Evolutionary conservation across 2,113 vertebrate genomes (phyloP).

Genomic region (Zonotrichia leucophrys): DNA sequence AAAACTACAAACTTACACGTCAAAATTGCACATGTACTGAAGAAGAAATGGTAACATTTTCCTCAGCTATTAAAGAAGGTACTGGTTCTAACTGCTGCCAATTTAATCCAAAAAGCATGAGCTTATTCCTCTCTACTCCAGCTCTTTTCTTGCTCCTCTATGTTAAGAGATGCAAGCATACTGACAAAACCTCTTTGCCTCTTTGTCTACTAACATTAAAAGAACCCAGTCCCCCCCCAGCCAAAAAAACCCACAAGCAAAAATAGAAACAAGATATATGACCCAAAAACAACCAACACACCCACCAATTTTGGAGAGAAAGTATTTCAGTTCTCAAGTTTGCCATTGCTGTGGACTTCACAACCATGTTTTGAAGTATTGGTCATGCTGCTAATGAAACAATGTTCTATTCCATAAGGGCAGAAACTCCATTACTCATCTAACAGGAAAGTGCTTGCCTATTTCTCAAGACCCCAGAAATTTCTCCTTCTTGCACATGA

Average conservation of each 20-base stretch:
- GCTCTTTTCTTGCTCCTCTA: background rate
- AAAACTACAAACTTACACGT: background rate
- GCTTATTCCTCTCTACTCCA: background rate
- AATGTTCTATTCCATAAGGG: background rate
- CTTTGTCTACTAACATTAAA: background rate
- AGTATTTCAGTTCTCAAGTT: background rate
- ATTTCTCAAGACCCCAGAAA: background rate
- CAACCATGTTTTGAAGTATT: background rate
- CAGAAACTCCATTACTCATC: background rate
- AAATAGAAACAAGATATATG: background rate
- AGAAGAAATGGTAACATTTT: background rate
- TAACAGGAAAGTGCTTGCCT: background rate
- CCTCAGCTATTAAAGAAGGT: background rate
- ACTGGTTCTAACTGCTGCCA: background rate
- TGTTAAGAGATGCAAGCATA: background rate
- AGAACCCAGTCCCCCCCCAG: background rate
- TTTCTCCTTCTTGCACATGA: background rate
- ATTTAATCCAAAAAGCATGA: background rate
- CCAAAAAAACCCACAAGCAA: background rate
- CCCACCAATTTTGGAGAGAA: background rate
- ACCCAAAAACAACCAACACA: rapidly evolving
- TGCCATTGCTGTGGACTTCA: background rate
- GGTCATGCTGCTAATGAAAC: background rate
- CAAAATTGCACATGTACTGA: background rate
- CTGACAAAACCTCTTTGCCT: background rate